phyloP scores from a whole-genome alignment of 2,888 invertebrate genomes.

The Polydrusus cervinus region DNA sequence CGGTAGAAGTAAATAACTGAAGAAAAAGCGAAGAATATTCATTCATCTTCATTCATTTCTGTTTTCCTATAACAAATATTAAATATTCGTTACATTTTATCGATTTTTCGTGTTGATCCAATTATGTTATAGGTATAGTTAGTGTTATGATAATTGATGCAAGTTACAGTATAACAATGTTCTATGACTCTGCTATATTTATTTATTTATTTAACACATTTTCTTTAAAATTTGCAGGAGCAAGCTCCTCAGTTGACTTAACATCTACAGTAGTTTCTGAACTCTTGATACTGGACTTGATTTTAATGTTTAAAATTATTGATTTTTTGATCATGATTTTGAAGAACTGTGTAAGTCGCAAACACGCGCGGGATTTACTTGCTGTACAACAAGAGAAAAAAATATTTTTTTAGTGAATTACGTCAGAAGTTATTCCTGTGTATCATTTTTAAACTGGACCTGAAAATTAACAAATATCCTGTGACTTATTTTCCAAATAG shows the following conservation, averaged over 20 bases:
- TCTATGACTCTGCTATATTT: too few species aligned
- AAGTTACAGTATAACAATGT: background rate
- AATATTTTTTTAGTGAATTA: too few species aligned
- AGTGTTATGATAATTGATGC: background rate
- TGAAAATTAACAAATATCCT: too few species aligned
- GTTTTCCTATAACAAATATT: constrained; percentile 15
- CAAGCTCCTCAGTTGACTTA: background rate
- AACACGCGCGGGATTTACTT: too few species aligned
- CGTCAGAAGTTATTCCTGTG: too few species aligned
- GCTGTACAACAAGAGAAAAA: too few species aligned
- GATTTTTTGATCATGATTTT: constrained; percentile 36
- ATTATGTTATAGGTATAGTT: constrained; percentile 8
- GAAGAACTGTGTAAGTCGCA: background rate
- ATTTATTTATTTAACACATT: too few species aligned
- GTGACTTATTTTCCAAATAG: too few species aligned
- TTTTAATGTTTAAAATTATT: constrained; percentile 36
- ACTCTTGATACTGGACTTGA: constrained; percentile 13
- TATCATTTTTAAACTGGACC: too few species aligned
- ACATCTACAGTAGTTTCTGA: background rate
- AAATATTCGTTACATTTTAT: constrained; percentile 30
- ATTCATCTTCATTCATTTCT: background rate
- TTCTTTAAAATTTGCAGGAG: too few species aligned
- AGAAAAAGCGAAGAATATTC: background rate
- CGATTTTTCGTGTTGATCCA: constrained; percentile 26
- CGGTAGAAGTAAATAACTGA: background rate